A percentile compares a stretch with the other conserved stretches of the same genome.
phyloP scores from a whole-genome alignment of 1,140 invertebrate genomes.

The Bombus breviceps region DNA sequence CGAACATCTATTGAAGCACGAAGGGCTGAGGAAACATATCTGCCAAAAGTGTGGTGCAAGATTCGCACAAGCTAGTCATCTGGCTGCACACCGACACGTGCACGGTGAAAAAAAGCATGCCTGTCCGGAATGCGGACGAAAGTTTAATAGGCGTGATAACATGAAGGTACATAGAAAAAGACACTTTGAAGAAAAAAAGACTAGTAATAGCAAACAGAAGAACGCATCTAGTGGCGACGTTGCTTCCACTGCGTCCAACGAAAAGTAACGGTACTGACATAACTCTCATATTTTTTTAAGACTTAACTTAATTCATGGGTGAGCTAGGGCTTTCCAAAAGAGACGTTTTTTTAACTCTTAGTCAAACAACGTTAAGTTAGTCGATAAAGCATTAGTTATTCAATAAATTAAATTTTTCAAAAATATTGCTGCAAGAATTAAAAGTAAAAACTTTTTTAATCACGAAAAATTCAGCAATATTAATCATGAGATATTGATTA shows the following conservation, averaged over 20 bases:
- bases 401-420: not conserved
- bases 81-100: slow-evolving; percentile 80
- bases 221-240: slow-evolving; percentile 34
- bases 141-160: slow-evolving; percentile 81
- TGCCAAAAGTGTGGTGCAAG: slow-evolving; percentile 79
- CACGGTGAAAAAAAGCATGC: slow-evolving; percentile 81
- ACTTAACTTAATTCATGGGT: slow-evolving; percentile 20
- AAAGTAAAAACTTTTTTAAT: not conserved
- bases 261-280: slow-evolving; percentile 52
- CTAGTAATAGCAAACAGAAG: slow-evolving; percentile 62
- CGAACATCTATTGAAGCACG: slow-evolving; percentile 80
- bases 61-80: slow-evolving; percentile 81
- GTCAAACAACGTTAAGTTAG: too few species aligned
- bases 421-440: not conserved
- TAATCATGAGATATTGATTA: not conserved
- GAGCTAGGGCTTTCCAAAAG: not conserved
- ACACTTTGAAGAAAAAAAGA: slow-evolving; percentile 75
- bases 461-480: not conserved
- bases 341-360: slow-evolving; percentile 25
- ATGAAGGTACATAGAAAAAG: slow-evolving; percentile 81
- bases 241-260: slow-evolving; percentile 50
- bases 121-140: slow-evolving; percentile 80
- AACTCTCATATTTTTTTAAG: slow-evolving; percentile 32
- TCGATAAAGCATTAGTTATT: not conserved
- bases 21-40: slow-evolving; percentile 80